Base-by-base conservation (phyloP, 2,113 vertebrate species). In the Otis tarda region DNA sequence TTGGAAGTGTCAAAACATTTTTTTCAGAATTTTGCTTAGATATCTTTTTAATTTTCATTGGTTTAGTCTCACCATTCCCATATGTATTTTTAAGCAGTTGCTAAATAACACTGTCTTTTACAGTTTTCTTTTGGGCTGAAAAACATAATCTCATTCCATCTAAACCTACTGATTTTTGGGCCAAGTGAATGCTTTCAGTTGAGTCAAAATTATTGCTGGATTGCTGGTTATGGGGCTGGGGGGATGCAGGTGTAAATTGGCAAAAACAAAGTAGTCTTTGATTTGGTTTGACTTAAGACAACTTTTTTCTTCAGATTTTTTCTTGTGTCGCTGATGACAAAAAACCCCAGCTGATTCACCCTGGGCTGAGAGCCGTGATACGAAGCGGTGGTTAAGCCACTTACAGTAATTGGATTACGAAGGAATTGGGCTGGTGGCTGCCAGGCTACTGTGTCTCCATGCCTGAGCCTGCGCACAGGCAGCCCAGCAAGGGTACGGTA, bases 401-500 rank as follows among this genome's bases (percentile, higher is more conserved):
- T 83, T 56, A 5, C 17, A 52, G 52, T n/a, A 65, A 10, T 9
- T 52, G 71, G 50, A 27, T 76, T 86, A 16, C 0, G 14, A 74
- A 69, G 77, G 22, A 33, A 52, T 49, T 39, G 68, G 55, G 52
- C 59, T 80, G 50, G 50, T 55, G 75, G 39, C 30, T 89, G 43
- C 43, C 33, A 20, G 47, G 31, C 14, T 52, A 1, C 21, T 6
- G 25, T 14, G 56, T 69, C 63, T 61, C 33, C 5, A 4, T 35
- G 28, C 8, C 79, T 75, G 52, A 92, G 28, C 43, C 22, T 71
- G 41, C 16, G 7, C 2, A 1, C 24, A n/a, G 75, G 47, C 65
- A 73, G 59, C 39, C 55, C 60, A 28, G n/a, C 0, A 0, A 68
- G 39, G 49, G 2, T 10, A 49, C 1, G 2, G 63, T 64, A 33